Evolutionary conservation across 1,140 invertebrate species (phyloP).

Genomic region (Bombus superbus): DNA sequence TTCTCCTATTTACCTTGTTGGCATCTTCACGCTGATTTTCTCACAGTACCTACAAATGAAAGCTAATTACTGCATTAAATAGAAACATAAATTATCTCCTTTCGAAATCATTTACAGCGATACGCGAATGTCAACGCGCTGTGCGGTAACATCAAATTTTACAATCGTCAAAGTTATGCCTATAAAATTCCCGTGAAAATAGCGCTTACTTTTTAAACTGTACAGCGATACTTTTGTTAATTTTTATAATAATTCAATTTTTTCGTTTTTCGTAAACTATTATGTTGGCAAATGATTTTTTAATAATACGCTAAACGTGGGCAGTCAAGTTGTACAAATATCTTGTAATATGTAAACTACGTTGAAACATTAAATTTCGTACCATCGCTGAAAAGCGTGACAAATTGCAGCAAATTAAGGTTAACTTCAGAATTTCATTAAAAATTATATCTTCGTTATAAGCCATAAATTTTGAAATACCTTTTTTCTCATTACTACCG

Average conservation of each 20-base stretch:
- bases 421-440: not conserved
- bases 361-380: no score
- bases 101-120: not conserved
- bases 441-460: not conserved
- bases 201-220: not conserved
- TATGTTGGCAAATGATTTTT: no score
- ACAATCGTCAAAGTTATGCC: no score
- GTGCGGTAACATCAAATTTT: no score
- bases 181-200: not conserved
- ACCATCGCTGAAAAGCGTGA: no score
- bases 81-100: not conserved
- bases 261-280: no score
- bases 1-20: not conserved
- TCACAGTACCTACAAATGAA: not conserved
- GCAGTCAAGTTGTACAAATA: no score
- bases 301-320: no score
- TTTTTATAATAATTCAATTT: no score
- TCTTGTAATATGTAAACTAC: no score
- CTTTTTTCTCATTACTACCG: not conserved
- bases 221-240: no score
- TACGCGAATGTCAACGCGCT: not conserved
- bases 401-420: no score
- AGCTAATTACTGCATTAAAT: slow-evolving; percentile 17
- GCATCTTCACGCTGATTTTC: slow-evolving; percentile 9
- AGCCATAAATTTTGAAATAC: not conserved